Evolutionary conservation across 2,888 invertebrate species (phyloP), one percentile per base, ranked within the genome.

Genomic region (Apotomis betuletana): DNA sequence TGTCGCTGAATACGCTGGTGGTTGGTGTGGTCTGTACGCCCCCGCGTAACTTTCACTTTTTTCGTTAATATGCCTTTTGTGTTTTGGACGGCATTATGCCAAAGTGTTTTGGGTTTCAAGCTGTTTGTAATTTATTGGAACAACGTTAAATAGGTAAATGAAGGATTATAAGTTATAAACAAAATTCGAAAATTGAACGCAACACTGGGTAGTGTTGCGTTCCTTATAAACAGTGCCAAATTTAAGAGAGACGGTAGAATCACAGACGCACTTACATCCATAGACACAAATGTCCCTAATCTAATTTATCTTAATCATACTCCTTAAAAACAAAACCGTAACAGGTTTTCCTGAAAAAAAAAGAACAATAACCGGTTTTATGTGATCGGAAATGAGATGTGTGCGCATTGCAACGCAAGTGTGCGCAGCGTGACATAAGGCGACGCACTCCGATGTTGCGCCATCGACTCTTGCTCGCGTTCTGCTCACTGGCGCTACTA

Each of bases 31-130:
- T 77, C 81, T 80, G 76, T 74, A 79, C 70, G 80, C 70, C 76
- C 76, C 77, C 78, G 77, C 74, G 78, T 75, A 74, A 86, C 92
- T 93, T 92, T 92, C 92, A 91, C 92, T 92, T 92, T 91, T 90
- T 90, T 90, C 87, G 90, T 90, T 88, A 87, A 88, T 89, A 89
- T 85, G 88, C 87, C 91, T 90, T 91, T 92, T 92, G 92, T 92
- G 88, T 88, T 89, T 89, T 88, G 91, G 89, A 89, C 75, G 86
- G 84, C 74, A 76, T 85, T 85, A 90, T 89, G 87, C 80, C 75
- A 69, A 83, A 78, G 78, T 71, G 76, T 72, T 75, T 71, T 76
- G 77, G 67, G 58, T 75, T 75, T 64, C 46, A 73, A 54, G 12
- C 8, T 52, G 2, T 57, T 74, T 71, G 60, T 51, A n/a, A n/a